A percentile compares a stretch with the other conserved stretches of the same genome.
phyloP scores from a whole-genome alignment of 2,797 vertebrate genomes.

The Chelon labrosus region DNA sequence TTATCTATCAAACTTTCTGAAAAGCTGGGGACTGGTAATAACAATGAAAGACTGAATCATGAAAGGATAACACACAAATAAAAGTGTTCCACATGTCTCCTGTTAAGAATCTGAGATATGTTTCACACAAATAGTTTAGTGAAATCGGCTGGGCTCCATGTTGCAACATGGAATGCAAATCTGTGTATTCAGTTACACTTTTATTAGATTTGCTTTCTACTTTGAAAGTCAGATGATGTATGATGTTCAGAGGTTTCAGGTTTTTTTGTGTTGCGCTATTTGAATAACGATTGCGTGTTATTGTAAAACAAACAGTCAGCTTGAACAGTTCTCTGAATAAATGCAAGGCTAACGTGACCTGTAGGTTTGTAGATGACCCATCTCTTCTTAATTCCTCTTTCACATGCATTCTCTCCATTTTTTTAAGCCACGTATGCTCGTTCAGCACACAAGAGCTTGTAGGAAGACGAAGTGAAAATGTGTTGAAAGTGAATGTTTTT shows the following conservation, averaged over 20 bases:
- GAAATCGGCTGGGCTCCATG: not conserved
- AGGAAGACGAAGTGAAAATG: constrained; percentile 85
- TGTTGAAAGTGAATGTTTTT: constrained; percentile 85
- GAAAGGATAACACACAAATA: not conserved
- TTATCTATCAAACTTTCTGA: too few species aligned
- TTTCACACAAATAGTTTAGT: constrained; percentile 10
- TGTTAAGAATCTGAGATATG: constrained; percentile 8
- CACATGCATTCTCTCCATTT: constrained; percentile 12
- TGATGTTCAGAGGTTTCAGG: too few species aligned
- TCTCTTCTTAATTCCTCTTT: constrained; percentile 36
- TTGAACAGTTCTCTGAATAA: not conserved
- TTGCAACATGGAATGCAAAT: not conserved
- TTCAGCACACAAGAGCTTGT: constrained; percentile 34
- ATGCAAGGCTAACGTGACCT: not conserved
- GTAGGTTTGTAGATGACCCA: not conserved
- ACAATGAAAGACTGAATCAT: not conserved
- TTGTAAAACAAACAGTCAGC: not conserved
- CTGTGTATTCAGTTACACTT: not conserved
- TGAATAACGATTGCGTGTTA: not conserved
- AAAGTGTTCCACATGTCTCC: not conserved
- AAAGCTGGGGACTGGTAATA: not conserved
- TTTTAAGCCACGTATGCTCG: not conserved
- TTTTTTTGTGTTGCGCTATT: not conserved
- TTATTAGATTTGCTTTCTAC: not conserved
- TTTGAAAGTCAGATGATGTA: not conserved